Base-by-base conservation (phyloP, 2,113 vertebrate species). In the Caranx ignobilis region DNA sequence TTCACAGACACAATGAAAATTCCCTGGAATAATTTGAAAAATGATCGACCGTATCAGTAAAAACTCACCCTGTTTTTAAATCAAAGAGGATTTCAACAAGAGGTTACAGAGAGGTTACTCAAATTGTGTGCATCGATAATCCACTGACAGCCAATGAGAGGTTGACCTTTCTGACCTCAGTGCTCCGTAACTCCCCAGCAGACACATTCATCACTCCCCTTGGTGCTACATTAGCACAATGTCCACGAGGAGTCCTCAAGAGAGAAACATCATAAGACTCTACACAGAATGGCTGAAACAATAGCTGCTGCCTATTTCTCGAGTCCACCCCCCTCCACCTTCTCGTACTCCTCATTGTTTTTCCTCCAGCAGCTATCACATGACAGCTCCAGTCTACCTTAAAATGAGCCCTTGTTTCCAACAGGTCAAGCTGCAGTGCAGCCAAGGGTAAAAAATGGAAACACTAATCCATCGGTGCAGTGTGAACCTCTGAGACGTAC, bases 181-280 rank as follows among this genome's bases (percentile, higher is more conserved):
- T 71, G 82, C 83, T 72, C 71, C 48, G 19, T 50, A 52, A 74
- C 86, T 85, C 88, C 86, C 67, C 76, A 65, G 78, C 87, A 95
- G 93, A 94, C 93, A 67, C 88, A 91, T 94, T 85, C 77, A 93
- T 94, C 91, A 94, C 82, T 81, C 77, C 62, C 55, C 66, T 85
- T 65, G 31, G 39, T 78, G 64, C 86, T 76, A 80, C 78, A 87
- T 66, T 67, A 83, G 71, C 85, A 86, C 84, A 84, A 87, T 75
- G 75, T 85, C 85, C 75, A 74, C 47, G 12, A 77, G 86, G 75
- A 88, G 57, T 88, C 68, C 48, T 74, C 57, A 4, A 79, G 86
- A 81, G 77, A 79, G 79, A 75, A 80, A 78, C 57, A 66, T 73
- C 81, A 90, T 91, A 86, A 90, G 45, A 88, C 75, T 65, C 75